Evolutionary conservation across 1,140 invertebrate genomes (phyloP), one percentile per base, ranked within the genome.

Genomic region (Cydia splendana): DNA sequence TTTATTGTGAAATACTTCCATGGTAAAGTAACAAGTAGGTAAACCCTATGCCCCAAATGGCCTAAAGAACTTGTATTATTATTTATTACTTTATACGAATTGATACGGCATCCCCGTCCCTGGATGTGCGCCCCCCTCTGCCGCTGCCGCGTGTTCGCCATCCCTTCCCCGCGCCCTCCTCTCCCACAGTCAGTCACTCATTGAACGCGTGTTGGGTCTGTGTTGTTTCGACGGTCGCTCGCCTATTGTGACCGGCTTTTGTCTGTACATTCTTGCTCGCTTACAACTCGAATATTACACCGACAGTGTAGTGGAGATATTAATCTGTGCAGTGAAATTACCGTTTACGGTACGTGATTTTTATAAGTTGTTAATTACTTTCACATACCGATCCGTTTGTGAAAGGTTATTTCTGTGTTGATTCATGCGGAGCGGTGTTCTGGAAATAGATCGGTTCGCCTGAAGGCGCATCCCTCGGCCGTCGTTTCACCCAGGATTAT

Each of bases 351-450:
- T 93, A 93, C 77, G 91, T 92, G 89, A 82, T 80, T 85, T 87
- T 84, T 85, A 82, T 86, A 88, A 86, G 82, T 88, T 89, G 80
- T 83, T 84, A 78, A 85, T 85, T 85, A 85, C 85, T 88, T 88
- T 85, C 79, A 88, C 83, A 88, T 89, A 88, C 84, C 83, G 75
- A 87, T 85, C 79, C 82, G 84, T 86, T 88, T 84, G 85, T 93
- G 89, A 90, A 92, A 91, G 91, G 89, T 92, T 93, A 93, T 93
- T 93, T 93, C 83, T 89, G 91, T 91, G 90, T 92, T 91, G 91
- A 92, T 92, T 92, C 89, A 92, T 91, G 87, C 90, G 85, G 87
- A 91, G 90, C 87, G 87, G 87, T 85, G 88, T 89, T 91, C 91
- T 92, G 88, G 90, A 93, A 93, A 92, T 93, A 93, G 91, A 93